A percentile compares a stretch with the other conserved stretches of the same genome.
Evolutionary conservation across 2,888 invertebrate species (phyloP).

Genomic region (Lithophane socia): DNA sequence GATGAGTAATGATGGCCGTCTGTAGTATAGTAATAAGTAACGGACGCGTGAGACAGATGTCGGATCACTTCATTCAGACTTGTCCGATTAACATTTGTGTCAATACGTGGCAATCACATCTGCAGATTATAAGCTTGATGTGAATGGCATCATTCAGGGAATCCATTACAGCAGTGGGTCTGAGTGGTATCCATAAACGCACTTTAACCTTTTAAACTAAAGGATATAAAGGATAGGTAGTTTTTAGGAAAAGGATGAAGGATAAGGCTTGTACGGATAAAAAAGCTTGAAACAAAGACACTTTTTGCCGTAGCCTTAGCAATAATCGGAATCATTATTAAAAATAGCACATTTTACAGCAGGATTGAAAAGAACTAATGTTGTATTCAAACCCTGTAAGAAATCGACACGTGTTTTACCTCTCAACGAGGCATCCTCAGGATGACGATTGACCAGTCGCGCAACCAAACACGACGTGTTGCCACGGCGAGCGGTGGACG

Average conservation of each 20-base stretch:
- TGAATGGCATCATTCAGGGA: background rate
- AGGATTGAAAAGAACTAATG: background rate
- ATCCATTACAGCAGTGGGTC: background rate
- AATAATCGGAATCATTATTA: background rate
- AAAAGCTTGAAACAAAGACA: background rate
- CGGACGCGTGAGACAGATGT: slow-evolving; percentile 27
- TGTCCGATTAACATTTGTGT: slow-evolving; percentile 38
- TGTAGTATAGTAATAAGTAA: background rate
- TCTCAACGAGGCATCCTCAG: too few relatives aligned
- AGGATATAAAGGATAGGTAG: background rate
- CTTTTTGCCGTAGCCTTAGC: background rate
- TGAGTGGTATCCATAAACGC: background rate
- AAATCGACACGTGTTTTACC: too few relatives aligned
- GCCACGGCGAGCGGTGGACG: too few relatives aligned
- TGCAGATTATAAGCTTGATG: background rate
- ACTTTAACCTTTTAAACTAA: background rate
- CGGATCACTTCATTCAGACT: slow-evolving; percentile 27
- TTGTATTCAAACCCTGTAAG: background rate
- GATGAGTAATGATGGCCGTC: slow-evolving; percentile 32
- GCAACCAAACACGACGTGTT: too few relatives aligned
- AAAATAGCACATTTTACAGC: background rate
- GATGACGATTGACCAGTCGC: too few relatives aligned
- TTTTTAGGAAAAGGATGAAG: background rate
- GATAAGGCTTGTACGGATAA: background rate
- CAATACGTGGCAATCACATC: slow-evolving; percentile 26